These are phyloP conservation scores for Drosophila biarmipes DNA, from an alignment of 1,140 invertebrate species.

Conservation along the genomic window DNA sequence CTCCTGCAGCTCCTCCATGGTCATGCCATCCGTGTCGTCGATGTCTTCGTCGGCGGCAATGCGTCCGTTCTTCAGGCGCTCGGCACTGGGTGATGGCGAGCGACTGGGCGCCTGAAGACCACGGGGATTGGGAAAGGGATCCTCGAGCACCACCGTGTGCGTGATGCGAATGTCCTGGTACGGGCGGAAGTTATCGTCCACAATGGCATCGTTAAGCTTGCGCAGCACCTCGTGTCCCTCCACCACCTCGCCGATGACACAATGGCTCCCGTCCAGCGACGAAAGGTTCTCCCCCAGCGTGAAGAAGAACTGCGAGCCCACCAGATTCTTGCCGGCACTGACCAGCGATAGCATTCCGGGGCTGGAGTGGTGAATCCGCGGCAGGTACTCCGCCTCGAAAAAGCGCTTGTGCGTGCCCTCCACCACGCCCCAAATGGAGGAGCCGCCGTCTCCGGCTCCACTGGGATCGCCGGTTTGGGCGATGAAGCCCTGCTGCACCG, in stretches of 20 bases:
- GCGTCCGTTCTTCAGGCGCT: constrained; percentile 92
- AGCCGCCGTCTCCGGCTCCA: constrained; percentile 95
- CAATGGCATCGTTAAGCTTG: constrained; percentile 97
- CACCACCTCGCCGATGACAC: constrained; percentile 97
- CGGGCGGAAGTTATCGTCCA: constrained; percentile 95
- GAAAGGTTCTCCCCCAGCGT: constrained; percentile 95
- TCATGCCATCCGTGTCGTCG: constrained; percentile 95
- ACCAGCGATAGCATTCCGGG: constrained; percentile 97
- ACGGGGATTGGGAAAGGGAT: constrained; percentile 96
- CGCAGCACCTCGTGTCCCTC: constrained; percentile 95
- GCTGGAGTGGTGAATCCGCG: constrained; percentile 95
- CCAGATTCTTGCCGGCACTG: constrained; percentile 95
- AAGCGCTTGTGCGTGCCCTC: constrained; percentile 95
- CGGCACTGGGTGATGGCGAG: constrained; percentile 95
- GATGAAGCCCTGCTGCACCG: constrained; percentile 96
- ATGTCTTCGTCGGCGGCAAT: constrained; percentile 98
- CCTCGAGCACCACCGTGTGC: constrained; percentile 98
- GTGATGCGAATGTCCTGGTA: constrained; percentile 99
- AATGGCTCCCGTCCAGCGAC: constrained; percentile 97
- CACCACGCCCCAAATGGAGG: constrained; percentile 93
- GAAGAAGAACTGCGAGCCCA: constrained; percentile 99
- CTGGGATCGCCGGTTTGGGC: constrained; percentile 99
- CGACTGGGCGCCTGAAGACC: constrained; percentile 90
- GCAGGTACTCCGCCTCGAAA: constrained; percentile 96
- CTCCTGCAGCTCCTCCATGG: constrained; percentile 93